Evolutionary conservation across 2,113 vertebrate genomes (phyloP), one percentile per base, ranked within the genome.

Genomic region (Propithecus coquereli): DNA sequence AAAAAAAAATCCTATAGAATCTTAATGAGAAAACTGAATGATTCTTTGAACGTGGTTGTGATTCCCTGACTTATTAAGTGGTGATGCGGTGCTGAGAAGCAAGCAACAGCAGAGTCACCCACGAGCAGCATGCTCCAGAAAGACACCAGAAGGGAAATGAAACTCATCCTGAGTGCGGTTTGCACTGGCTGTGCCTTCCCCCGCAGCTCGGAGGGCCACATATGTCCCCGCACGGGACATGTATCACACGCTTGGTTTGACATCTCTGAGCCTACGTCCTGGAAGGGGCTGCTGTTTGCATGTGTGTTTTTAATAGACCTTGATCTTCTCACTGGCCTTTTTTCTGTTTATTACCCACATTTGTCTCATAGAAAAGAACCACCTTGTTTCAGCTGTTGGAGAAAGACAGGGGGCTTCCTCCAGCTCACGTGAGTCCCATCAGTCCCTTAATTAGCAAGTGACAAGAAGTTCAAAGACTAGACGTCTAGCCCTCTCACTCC

Each of bases 1-100:
- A 40, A 80, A 95, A 97, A 97, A 97, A 91, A 88, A 94, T 96
- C 93, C 97, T 98, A 25, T 71, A 97, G 97, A 97, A 97, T 96
- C 73, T 93, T 97, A 96, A 96, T 88, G 97, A 98, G 98, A 98
- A 97, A 97, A 90, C 89, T 95, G 96, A 97, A 95, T 90, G 96
- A 97, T 95, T 98, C 97, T 96, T 97, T 97, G 94, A 98, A 97
- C 89, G 94, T 90, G 94, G 80, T 95, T 95, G 90, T 54, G 4
- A 14, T 92, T 95, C 88, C 92, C 94, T 95, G 63, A 63, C 95
- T 97, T 95, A 65, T 25, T 74, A 96, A 91, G 66, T 73, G 74
- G 59, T 0, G 4, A 79, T 95, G 90, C n/a, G 71, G 9, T 80
- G 0, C 59, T 0, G 0, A 95, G 94, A 95, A 63, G 92, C 7